These are phyloP conservation scores for Nemotelus pantherinus DNA, from an alignment of 2,888 invertebrate species.

Conservation along the genomic window DNA sequence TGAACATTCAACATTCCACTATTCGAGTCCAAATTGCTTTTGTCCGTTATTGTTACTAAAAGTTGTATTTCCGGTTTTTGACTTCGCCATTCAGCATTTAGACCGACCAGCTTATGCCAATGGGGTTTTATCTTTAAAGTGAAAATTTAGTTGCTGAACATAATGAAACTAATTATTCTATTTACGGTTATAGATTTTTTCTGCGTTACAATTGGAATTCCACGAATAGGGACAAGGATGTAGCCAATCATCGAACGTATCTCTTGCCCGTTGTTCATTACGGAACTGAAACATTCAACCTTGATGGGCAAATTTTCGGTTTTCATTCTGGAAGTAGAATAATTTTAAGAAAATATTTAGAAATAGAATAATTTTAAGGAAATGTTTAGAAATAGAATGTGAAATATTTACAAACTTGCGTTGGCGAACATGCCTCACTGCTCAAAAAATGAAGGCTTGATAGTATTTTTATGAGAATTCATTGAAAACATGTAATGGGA, in stretches of 20 bases:
- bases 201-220: constrained; percentile 73
- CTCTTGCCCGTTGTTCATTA: constrained; percentile 66
- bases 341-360: constrained; percentile 62
- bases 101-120: constrained; percentile 73
- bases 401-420: too few relatives aligned
- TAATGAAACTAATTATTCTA: constrained; percentile 34
- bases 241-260: constrained; percentile 73
- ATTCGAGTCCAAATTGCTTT: constrained; percentile 53
- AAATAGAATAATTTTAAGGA: constrained; percentile 52
- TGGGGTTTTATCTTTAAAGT: constrained; percentile 66
- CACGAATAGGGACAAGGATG: constrained; percentile 73
- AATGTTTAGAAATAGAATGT: constrained; percentile 63
- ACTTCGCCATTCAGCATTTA: constrained; percentile 68
- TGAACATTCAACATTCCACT: constrained; percentile 49
- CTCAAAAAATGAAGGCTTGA: too few relatives aligned
- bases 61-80: constrained; percentile 72
- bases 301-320: constrained; percentile 79
- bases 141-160: neutral
- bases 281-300: constrained; percentile 72
- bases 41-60: constrained; percentile 70
- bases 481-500: too few relatives aligned
- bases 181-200: constrained; percentile 66
- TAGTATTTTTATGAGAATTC: too few relatives aligned
- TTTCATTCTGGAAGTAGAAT: constrained; percentile 69
- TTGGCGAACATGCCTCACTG: too few relatives aligned